Evolutionary conservation across 2,888 invertebrate genomes (phyloP).

Genomic region (Temnothorax ravouxi): DNA sequence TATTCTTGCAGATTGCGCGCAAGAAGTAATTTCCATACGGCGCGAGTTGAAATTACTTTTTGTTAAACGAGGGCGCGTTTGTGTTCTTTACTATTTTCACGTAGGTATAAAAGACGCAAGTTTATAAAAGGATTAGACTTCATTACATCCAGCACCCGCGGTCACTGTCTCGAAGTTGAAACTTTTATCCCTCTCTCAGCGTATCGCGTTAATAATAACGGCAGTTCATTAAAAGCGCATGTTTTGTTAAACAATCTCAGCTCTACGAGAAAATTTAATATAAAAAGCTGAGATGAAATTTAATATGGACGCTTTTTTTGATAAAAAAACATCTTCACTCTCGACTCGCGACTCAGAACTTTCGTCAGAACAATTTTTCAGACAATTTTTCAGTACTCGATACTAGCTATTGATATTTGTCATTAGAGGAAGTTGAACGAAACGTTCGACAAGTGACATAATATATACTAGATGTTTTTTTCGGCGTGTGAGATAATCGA

Average conservation of each 20-base stretch:
- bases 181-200: slow-evolving; percentile 51
- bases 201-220: slow-evolving; percentile 66
- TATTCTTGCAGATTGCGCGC: slow-evolving; percentile 18
- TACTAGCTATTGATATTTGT: neutral
- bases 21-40: slow-evolving; percentile 23
- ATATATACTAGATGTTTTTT: slow-evolving; percentile 7
- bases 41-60: slow-evolving; percentile 36
- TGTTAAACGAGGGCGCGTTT: slow-evolving; percentile 28
- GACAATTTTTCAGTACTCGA: neutral
- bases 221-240: slow-evolving; percentile 67
- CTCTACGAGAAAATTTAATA: neutral
- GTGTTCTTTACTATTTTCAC: slow-evolving; percentile 5
- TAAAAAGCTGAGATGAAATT: neutral
- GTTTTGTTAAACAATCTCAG: slow-evolving; percentile 63
- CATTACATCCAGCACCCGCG: slow-evolving; percentile 61
- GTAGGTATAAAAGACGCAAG: slow-evolving; percentile 49
- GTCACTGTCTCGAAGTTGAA: slow-evolving; percentile 54
- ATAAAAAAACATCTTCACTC: no score
- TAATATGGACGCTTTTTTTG: neutral
- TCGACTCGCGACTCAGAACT: neutral
- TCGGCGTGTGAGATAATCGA: slow-evolving; percentile 13
- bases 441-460: neutral
- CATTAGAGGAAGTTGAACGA: neutral
- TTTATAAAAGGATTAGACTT: slow-evolving; percentile 75
- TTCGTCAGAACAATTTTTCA: neutral